Evolutionary conservation across 2,113 vertebrate genomes (phyloP).

Genomic region (Nestor notabilis): DNA sequence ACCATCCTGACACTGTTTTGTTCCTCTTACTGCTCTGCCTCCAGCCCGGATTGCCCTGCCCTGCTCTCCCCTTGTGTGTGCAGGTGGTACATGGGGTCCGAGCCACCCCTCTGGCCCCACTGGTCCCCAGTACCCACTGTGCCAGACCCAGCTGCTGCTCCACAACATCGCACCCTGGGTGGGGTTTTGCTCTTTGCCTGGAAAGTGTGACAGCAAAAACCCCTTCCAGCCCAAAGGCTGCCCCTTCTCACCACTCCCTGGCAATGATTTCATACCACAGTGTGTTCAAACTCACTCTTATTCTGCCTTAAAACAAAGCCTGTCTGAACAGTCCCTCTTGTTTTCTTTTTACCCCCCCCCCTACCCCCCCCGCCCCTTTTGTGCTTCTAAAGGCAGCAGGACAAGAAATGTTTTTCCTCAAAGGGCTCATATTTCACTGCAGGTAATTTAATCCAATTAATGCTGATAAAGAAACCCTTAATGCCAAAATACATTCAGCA

Average conservation of each 20-base stretch:
- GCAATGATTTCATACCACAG: neutral
- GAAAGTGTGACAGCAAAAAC: neutral
- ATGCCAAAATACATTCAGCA: slow-evolving; percentile 1
- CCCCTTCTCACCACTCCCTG: neutral
- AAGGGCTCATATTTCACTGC: neutral
- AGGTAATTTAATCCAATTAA: slow-evolving; percentile 50
- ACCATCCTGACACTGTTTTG: accelerated
- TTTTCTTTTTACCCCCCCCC: neutral
- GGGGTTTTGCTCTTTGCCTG: neutral
- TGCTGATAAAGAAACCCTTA: slow-evolving; percentile 24
- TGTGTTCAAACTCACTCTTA: neutral
- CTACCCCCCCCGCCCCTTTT: too few species aligned
- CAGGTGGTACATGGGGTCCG: neutral
- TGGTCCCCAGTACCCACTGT: neutral
- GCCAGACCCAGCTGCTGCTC: neutral
- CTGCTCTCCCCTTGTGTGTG: neutral
- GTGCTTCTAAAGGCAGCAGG: neutral
- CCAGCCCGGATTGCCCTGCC: neutral
- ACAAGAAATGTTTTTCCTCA: neutral
- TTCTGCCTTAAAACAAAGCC: neutral
- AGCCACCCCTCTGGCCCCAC: neutral
- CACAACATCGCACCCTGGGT: neutral
- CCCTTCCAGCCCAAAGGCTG: neutral
- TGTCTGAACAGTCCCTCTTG: neutral
- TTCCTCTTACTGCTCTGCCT: neutral